These are phyloP conservation scores for Dicyrtomina minuta DNA, from an alignment of 2,888 invertebrate genomes.

Conservation along the genomic window DNA sequence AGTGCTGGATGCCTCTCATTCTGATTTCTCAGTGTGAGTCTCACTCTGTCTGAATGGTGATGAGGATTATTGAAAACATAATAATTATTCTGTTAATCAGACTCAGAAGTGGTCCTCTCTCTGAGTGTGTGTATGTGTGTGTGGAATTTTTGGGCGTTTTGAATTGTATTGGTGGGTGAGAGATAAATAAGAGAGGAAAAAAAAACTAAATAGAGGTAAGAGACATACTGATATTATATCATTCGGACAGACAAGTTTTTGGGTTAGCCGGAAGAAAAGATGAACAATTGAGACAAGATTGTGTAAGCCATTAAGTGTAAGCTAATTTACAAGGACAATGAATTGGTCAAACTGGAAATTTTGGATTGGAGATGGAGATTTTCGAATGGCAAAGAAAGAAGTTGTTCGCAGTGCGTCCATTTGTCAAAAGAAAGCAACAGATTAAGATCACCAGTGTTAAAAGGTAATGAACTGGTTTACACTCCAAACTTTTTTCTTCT, in stretches of 20 bases:
- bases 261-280: constrained; percentile 4
- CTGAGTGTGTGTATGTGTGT: neutral
- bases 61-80: too few species aligned
- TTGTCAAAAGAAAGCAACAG: constrained; percentile 38
- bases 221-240: neutral
- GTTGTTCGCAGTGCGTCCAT: constrained; percentile 29
- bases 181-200: neutral
- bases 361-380: constrained; percentile 34
- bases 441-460: constrained; percentile 32
- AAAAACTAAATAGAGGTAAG: neutral
- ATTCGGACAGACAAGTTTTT: neutral
- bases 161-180: too few species aligned
- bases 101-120: too few species aligned
- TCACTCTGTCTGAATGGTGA: too few species aligned
- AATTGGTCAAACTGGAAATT: constrained; percentile 27
- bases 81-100: too few species aligned
- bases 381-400: constrained; percentile 34
- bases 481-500: neutral
- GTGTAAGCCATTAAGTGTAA: neutral
- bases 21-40: too few species aligned
- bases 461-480: constrained; percentile 12
- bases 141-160: too few species aligned
- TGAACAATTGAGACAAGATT: constrained; percentile 4
- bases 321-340: constrained; percentile 24
- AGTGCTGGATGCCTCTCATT: too few species aligned